Evolutionary conservation across 2,113 vertebrate genomes (phyloP).

Genomic region (Elaphurus davidianus): DNA sequence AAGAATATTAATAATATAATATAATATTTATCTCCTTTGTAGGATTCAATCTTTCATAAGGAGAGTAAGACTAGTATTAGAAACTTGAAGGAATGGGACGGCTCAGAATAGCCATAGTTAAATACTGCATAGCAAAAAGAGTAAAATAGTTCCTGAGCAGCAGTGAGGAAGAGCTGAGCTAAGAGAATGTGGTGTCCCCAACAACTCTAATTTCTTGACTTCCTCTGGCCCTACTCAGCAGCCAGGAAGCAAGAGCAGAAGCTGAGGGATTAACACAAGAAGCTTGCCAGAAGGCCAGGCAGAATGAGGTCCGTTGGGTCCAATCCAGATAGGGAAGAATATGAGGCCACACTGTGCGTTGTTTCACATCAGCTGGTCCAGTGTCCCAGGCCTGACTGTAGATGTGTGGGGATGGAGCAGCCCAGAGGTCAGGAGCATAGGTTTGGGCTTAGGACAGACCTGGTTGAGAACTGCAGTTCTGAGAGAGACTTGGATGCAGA

Average conservation of each 20-base stretch:
- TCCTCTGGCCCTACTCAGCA: neutral
- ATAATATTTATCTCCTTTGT: neutral
- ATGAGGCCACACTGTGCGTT: neutral
- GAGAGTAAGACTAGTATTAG: neutral
- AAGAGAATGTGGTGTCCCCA: neutral
- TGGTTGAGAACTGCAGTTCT: too few relatives aligned
- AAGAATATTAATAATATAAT: neutral
- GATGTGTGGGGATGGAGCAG: too few relatives aligned
- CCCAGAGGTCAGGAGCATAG: too few relatives aligned
- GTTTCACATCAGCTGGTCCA: neutral
- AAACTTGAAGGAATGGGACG: neutral
- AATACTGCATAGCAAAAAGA: neutral
- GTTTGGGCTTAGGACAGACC: too few relatives aligned
- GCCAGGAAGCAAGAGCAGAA: neutral
- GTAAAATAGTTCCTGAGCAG: neutral
- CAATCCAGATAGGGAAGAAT: neutral
- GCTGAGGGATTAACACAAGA: neutral
- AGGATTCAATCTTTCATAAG: neutral
- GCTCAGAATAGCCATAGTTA: neutral
- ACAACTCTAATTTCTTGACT: neutral
- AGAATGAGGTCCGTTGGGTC: neutral
- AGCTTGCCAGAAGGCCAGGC: neutral
- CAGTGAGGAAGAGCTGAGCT: neutral
- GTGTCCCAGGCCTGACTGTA: too few relatives aligned
- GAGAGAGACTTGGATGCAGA: too few relatives aligned